phyloP scores from a whole-genome alignment of 2,888 invertebrate species.

The Argyresthia albistria region DNA sequence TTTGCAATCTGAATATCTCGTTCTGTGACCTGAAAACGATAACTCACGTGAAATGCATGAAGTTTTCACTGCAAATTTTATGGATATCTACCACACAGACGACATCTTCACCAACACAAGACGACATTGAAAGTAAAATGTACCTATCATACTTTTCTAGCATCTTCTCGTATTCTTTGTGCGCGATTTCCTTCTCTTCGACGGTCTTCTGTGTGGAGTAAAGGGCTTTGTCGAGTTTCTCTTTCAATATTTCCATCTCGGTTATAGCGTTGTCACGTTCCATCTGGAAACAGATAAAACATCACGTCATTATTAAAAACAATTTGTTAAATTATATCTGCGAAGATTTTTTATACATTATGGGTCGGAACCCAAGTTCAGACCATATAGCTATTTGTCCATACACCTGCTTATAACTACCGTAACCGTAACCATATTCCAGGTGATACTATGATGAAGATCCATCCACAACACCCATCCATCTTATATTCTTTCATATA shows the following conservation, averaged over 20 bases:
- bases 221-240: slow-evolving; percentile 90
- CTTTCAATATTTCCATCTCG: slow-evolving; percentile 89
- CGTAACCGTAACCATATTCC: too few relatives aligned
- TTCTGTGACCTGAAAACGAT: slow-evolving; percentile 84
- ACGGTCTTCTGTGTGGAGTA: slow-evolving; percentile 86
- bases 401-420: too few relatives aligned
- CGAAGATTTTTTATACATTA: too few relatives aligned
- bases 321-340: neutral
- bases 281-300: slow-evolving; percentile 70
- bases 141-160: slow-evolving; percentile 93
- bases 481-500: too few relatives aligned
- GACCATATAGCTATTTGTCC: too few relatives aligned
- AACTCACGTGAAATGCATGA: neutral
- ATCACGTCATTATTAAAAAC: neutral
- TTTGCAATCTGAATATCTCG: slow-evolving; percentile 90
- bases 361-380: too few relatives aligned
- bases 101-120: slow-evolving; percentile 48
- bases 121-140: slow-evolving; percentile 45
- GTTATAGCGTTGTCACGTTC: slow-evolving; percentile 89
- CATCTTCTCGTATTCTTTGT: slow-evolving; percentile 93
- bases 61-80: neutral
- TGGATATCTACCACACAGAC: slow-evolving; percentile 12
- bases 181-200: slow-evolving; percentile 89
- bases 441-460: too few relatives aligned
- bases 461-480: too few relatives aligned